These are phyloP conservation scores for Sphaeramia orbicularis DNA, from an alignment of 2,797 vertebrate species.

Conservation along the genomic window DNA sequence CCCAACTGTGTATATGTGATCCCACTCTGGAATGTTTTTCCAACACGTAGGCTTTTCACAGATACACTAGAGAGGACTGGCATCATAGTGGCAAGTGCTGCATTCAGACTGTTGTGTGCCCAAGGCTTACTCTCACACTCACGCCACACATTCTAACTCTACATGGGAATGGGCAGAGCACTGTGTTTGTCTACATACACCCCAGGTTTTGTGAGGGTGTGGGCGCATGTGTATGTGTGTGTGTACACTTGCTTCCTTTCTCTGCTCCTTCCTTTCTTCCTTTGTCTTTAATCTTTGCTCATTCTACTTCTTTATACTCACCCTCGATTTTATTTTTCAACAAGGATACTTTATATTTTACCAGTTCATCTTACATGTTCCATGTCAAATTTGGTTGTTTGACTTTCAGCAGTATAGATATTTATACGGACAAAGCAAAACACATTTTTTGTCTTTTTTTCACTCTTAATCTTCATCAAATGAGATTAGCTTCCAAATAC, in stretches of 20 bases:
- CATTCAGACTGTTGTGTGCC: constrained; percentile 78
- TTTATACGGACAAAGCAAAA: constrained; percentile 57
- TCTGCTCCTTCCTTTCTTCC: constrained; percentile 38
- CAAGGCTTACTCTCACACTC: constrained; percentile 79
- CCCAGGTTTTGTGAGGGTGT: constrained; percentile 68
- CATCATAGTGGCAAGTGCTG: constrained; percentile 84
- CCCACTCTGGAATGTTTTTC: constrained; percentile 81
- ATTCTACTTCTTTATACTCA: constrained; percentile 36
- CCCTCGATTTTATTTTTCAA: not conserved
- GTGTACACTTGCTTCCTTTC: constrained; percentile 59
- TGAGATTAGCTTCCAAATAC: constrained; percentile 94
- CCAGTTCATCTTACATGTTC: constrained; percentile 12
- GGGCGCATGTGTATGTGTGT: constrained; percentile 37
- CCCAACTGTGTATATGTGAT: constrained; percentile 77
- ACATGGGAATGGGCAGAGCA: constrained; percentile 77
- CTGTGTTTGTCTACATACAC: constrained; percentile 76
- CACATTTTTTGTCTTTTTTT: constrained; percentile 64
- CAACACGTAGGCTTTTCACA: constrained; percentile 82
- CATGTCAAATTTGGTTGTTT: constrained; percentile 11
- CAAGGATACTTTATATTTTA: constrained; percentile 20
- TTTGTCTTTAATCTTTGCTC: constrained; percentile 62
- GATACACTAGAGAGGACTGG: constrained; percentile 80
- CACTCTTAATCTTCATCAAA: constrained; percentile 89
- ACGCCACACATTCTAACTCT: constrained; percentile 80
- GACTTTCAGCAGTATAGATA: constrained; percentile 31